A percentile compares a stretch with the other conserved stretches of the same genome.
Evolutionary conservation across 53 echinoderm and acorn worm species (phyloP).

Genomic region (Astropecten irregularis): DNA sequence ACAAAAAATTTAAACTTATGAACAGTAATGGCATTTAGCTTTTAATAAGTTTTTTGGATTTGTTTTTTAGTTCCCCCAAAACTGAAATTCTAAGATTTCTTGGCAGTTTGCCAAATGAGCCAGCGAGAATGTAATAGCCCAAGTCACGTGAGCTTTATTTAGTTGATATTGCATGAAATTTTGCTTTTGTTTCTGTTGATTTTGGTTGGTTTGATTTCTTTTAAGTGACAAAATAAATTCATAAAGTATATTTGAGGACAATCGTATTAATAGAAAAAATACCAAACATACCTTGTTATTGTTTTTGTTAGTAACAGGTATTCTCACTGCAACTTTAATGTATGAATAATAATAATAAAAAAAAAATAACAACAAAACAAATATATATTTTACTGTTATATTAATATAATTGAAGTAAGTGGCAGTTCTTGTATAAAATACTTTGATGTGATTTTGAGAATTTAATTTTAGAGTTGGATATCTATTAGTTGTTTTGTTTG

Average conservation of each 20-base stretch:
- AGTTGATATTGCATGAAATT: neutral
- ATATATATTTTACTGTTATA: constrained; percentile 55
- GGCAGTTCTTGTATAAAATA: constrained; percentile 48
- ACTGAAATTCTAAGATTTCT: too few relatives aligned
- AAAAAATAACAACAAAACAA: neutral
- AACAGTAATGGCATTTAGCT: too few relatives aligned
- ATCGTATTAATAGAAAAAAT: too few relatives aligned
- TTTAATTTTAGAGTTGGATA: constrained; percentile 34
- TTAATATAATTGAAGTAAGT: constrained; percentile 36
- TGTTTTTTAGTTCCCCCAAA: too few relatives aligned
- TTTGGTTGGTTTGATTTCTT: neutral
- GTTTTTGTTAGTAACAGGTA: constrained; percentile 3
- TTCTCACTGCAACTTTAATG: constrained; percentile 28
- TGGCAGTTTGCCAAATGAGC: too few relatives aligned
- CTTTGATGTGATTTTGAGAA: constrained; percentile 48
- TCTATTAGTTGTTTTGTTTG: constrained; percentile 13
- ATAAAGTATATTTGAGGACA: constrained; percentile 5
- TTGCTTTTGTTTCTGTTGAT: neutral
- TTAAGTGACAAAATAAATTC: neutral
- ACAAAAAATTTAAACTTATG: too few relatives aligned
- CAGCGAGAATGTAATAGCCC: too few relatives aligned
- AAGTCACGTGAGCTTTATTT: too few relatives aligned
- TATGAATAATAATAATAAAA: constrained; percentile 10
- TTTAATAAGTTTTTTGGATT: too few relatives aligned
- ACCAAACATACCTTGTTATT: constrained; percentile 15